phyloP scores from a whole-genome alignment of 2,797 vertebrate species.

The Borostomias antarcticus region DNA sequence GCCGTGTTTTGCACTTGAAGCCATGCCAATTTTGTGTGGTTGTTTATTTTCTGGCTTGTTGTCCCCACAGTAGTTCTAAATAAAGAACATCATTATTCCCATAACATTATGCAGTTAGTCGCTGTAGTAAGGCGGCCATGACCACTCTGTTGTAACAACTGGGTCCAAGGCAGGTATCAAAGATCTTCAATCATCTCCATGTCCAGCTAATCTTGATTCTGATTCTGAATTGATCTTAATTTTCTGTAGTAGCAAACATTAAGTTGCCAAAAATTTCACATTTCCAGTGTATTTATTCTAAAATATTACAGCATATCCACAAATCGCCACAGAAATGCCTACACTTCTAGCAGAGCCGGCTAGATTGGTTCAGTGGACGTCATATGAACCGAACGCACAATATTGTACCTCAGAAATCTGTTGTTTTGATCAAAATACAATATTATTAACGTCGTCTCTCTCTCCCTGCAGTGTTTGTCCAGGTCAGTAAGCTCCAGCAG shows the following conservation, averaged over 20 bases:
- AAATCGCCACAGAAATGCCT: neutral
- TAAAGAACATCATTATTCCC: conserved; percentile 75
- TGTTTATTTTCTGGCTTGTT: conserved; percentile 75
- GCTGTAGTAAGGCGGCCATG: conserved; percentile 44
- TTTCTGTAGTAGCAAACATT: neutral
- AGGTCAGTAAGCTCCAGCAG: conserved; percentile 98
- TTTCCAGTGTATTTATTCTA: no score
- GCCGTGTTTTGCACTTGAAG: conserved; percentile 79
- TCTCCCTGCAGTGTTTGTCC: conserved; percentile 61
- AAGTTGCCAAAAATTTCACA: no score
- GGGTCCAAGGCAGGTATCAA: conserved; percentile 50
- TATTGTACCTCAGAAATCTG: conserved; percentile 12
- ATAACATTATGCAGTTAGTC: conserved; percentile 54
- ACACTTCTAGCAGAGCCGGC: neutral
- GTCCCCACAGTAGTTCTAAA: conserved; percentile 73
- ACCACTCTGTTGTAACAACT: conserved; percentile 39
- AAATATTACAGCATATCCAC: neutral
- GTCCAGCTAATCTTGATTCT: no score
- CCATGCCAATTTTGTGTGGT: conserved; percentile 72
- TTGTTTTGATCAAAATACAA: conserved; percentile 20
- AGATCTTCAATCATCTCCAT: conserved; percentile 34
- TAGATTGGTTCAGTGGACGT: neutral
- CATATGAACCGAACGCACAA: neutral
- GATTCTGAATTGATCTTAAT: neutral
- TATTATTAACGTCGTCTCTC: conserved; percentile 15